Percentiles rank a stretch among this genome's conserved stretches.
Evolutionary conservation across 2,888 invertebrate species (phyloP).

Genomic region (Thymelicus acteon): DNA sequence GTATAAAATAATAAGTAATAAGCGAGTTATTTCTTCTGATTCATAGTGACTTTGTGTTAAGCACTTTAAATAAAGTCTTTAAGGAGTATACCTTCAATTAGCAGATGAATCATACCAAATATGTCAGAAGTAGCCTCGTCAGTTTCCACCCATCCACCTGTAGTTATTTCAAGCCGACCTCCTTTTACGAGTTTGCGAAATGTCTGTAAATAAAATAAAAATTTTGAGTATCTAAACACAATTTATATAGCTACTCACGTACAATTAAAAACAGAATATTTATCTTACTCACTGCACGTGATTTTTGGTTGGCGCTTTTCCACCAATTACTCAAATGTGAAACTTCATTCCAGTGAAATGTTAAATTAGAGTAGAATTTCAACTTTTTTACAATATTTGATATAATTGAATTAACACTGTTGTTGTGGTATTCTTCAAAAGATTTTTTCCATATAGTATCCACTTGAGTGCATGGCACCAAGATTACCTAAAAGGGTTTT

Average conservation of each 20-base stretch:
- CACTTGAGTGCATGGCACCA: slow-evolving; percentile 68
- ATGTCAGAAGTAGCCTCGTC: slow-evolving; percentile 95
- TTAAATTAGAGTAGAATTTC: slow-evolving; percentile 69
- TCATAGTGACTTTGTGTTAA: not conserved
- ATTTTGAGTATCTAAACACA: not conserved
- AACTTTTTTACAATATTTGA: slow-evolving; percentile 72
- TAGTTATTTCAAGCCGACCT: slow-evolving; percentile 94
- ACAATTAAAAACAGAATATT: no score
- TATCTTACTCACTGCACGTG: slow-evolving; percentile 58
- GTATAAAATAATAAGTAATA: not conserved
- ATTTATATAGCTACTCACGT: no score
- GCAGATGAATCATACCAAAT: slow-evolving; percentile 94
- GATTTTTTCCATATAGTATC: slow-evolving; percentile 68
- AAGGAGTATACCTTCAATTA: slow-evolving; percentile 89
- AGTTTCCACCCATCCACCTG: slow-evolving; percentile 98
- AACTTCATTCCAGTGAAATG: slow-evolving; percentile 76
- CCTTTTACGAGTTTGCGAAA: slow-evolving; percentile 90
- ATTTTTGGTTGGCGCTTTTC: slow-evolving; percentile 62
- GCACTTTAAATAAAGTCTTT: no score
- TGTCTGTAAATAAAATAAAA: slow-evolving; percentile 65
- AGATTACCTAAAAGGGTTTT: slow-evolving; percentile 60
- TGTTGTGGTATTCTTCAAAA: slow-evolving; percentile 65
- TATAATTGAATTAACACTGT: slow-evolving; percentile 63
- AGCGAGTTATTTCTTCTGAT: not conserved
- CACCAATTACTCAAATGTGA: slow-evolving; percentile 77